phyloP scores from a whole-genome alignment of 2,888 invertebrate genomes.

The Papilio elwesi region DNA sequence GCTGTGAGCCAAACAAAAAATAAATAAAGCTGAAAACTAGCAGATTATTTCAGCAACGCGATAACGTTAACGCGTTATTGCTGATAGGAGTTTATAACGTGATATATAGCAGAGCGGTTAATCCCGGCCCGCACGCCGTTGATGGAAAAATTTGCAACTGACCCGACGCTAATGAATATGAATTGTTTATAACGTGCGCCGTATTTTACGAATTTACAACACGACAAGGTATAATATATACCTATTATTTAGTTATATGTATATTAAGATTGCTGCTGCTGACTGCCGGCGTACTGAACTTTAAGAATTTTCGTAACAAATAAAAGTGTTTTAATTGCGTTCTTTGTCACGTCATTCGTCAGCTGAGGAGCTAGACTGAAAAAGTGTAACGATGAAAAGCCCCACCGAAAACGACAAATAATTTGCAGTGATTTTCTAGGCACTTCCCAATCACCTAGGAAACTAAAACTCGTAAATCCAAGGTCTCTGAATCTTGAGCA shows the following conservation, averaged over 20 bases:
- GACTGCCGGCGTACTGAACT: too few relatives aligned
- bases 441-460: too few relatives aligned
- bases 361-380: too few relatives aligned
- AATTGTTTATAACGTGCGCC: constrained; percentile 22
- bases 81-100: constrained; percentile 44
- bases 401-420: too few relatives aligned
- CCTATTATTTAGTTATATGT: not conserved
- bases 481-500: too few relatives aligned
- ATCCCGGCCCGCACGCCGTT: constrained; percentile 46
- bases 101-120: constrained; percentile 48
- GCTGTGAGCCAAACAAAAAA: constrained; percentile 3
- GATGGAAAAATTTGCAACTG: constrained; percentile 53
- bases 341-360: too few relatives aligned
- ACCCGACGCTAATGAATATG: constrained; percentile 44
- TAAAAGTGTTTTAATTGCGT: too few relatives aligned
- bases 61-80: constrained; percentile 49
- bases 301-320: too few relatives aligned
- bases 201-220: not conserved
- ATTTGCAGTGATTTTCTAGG: too few relatives aligned
- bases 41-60: constrained; percentile 44
- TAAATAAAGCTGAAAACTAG: constrained; percentile 19
- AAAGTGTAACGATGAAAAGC: too few relatives aligned
- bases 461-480: too few relatives aligned
- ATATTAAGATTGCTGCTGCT: too few relatives aligned
- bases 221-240: not conserved